Evolutionary conservation across 2,113 vertebrate genomes (phyloP), one percentile per base, ranked within the genome.

Genomic region (Chamaetylas fuelleborni): DNA sequence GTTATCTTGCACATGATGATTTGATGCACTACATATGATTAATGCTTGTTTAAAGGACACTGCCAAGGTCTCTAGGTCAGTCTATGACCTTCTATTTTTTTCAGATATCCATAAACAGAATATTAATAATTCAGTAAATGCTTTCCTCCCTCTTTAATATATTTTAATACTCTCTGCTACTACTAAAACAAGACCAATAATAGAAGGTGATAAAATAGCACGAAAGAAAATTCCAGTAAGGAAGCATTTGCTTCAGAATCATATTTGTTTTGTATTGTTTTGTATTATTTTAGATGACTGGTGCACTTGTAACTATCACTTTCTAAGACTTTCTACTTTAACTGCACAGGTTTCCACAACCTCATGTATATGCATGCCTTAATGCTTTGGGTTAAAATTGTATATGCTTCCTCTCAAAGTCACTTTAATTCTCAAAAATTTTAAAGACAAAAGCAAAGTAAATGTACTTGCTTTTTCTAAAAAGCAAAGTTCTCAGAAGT

Each of bases 11-110:
- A 96, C 92, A 93, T 69, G 93, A 92, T 93, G 92, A 95, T 96
- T 87, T 95, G 96, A 96, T 96, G 91, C 90, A 94, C 90, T 97
- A 87, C 3, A 2, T 89, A 92, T 93, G 96, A 94, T 93, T 96
- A 95, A 96, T 95, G 93, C 48, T 93, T 96, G 93, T 95, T 97
- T 96, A 96, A 97, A 96, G 88, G 88, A 97, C 67, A 88, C 86
- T 94, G 94, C 81, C 81, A 97, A 97, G 96, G 95, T 96, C 71
- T 96, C 61, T 34, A 87, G 92, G 93, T 95, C 91, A 96, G 65
- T 94, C 81, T 92, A 17, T 65, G 66, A 96, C 92, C 96, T 88
- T 90, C 54, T 40, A 23, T 76, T 53, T 91, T 78, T 84, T 92
- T 73, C 54, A 77, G 53, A 91, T 92, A 81, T 79, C 91, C 82